Percentiles rank a stretch among this genome's conserved stretches.
phyloP scores from a whole-genome alignment of 2,888 invertebrate species.

The Poecilus cupreus region DNA sequence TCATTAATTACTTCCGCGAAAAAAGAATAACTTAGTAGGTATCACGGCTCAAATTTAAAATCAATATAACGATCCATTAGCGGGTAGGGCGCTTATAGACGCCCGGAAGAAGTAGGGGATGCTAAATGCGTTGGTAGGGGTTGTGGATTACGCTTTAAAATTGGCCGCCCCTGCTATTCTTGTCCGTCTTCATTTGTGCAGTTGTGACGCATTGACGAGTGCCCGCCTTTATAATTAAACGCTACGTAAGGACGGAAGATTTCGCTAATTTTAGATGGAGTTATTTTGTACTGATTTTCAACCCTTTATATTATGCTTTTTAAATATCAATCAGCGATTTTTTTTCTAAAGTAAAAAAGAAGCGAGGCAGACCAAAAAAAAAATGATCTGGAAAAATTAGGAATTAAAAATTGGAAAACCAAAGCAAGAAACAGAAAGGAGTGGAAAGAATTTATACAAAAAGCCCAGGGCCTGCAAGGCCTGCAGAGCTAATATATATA shows the following conservation, averaged over 20 bases:
- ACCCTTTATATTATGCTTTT: constrained; percentile 1
- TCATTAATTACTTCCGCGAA: constrained; percentile 21
- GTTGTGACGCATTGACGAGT: constrained; percentile 11
- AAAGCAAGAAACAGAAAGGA: no score
- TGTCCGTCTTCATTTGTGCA: constrained; percentile 27
- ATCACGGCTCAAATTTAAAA: constrained; percentile 30
- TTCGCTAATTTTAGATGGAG: constrained; percentile 22
- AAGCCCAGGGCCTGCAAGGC: no score
- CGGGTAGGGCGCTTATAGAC: neutral
- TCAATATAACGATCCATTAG: constrained; percentile 31
- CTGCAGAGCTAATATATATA: no score
- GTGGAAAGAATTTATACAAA: no score
- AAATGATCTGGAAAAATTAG: no score
- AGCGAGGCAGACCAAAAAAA: no score
- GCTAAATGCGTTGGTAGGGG: neutral
- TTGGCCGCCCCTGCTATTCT: constrained; percentile 6
- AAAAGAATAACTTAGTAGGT: constrained; percentile 6
- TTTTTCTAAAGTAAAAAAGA: no score
- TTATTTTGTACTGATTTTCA: constrained; percentile 3
- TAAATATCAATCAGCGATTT: neutral
- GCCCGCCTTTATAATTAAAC: constrained; percentile 20
- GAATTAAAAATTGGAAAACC: no score
- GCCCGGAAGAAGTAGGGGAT: neutral
- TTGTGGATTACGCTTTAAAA: constrained; percentile 14
- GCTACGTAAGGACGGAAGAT: neutral